Base-by-base conservation (phyloP, 1,140 invertebrate genomes). In the Penaeus vannamei region DNA sequence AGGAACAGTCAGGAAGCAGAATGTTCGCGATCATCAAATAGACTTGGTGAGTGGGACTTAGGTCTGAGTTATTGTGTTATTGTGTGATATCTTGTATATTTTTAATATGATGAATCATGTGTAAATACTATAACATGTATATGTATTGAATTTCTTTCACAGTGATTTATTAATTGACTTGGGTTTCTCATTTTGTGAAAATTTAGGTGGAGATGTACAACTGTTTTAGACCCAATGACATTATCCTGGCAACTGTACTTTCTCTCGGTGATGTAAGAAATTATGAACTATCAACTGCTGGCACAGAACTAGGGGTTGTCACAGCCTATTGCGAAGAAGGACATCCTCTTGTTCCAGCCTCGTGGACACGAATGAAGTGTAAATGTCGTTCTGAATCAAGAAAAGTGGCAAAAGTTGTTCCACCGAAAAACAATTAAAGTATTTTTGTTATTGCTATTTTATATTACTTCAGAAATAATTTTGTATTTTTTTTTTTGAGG, bases 151-250 rank as follows among this genome's bases (percentile, higher is more conserved):
- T 10, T 60, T 53, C 29, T 14, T 26, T 36, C 5, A 72, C 29
- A n/a, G 32, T 32, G 20, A 32, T 23, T n/a, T 10, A 23, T 62
- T 36, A 20, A 23, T 42, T 53, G 7, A 26, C 32, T 26, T 46
- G 0, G 60, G 32, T 7, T 26, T 32, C 23, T 66, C 59, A 5
- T 62, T 83, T 36, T 79, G 1, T 10, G 22, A 19, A 53, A 29
- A 77, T 76, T 77, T 61, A 91, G 91, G 91, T 91, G 59, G 91
- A 91, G 66, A 91, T 91, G 91, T 91, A 91, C 72, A 88, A 91
- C 76, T 90, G 89, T 64, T 91, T 90, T 76, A 61, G 91, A 32
- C 91, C 91, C 36, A 80, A 90, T 64, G 91, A 91, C 77, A 91
- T 91, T 10, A 88, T 91, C 20, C 36, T 91, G 84, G 91, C 91